These are phyloP conservation scores for Pardalotus punctatus DNA, from an alignment of 2,113 vertebrate genomes.

Conservation along the genomic window DNA sequence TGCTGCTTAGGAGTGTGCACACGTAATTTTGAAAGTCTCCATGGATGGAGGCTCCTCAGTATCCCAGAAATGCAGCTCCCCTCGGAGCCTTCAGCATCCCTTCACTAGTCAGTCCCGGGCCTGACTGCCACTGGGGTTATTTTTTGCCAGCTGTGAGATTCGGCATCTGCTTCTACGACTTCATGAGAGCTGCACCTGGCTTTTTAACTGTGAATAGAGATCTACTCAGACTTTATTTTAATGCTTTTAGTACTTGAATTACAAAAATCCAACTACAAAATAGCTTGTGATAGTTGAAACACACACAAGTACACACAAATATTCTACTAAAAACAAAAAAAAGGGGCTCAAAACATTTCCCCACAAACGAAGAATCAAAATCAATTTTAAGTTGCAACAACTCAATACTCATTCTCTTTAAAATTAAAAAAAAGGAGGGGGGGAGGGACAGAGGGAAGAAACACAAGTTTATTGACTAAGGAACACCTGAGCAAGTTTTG, in stretches of 20 bases:
- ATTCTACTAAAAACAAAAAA: neutral
- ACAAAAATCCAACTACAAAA: neutral
- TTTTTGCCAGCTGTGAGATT: neutral
- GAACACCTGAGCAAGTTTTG: neutral
- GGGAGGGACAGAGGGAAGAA: rapidly evolving
- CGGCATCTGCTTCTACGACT: neutral
- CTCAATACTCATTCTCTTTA: neutral
- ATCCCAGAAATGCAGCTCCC: neutral
- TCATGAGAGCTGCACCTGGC: neutral
- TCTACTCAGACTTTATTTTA: neutral
- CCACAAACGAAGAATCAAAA: neutral
- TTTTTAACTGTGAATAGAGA: neutral
- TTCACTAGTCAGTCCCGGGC: neutral
- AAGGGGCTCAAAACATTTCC: neutral
- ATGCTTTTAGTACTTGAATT: neutral
- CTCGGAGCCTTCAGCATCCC: neutral
- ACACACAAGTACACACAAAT: neutral
- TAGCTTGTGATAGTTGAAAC: neutral
- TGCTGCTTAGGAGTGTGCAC: neutral
- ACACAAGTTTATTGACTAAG: neutral
- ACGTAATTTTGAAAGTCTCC: neutral
- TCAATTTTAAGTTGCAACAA: neutral
- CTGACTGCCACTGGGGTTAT: neutral
- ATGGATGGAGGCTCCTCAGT: neutral
- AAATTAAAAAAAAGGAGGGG: neutral